Percentiles rank a stretch among this genome's conserved stretches.
phyloP scores from a whole-genome alignment of 2,113 vertebrate genomes.

The Malaclemys terrapin region DNA sequence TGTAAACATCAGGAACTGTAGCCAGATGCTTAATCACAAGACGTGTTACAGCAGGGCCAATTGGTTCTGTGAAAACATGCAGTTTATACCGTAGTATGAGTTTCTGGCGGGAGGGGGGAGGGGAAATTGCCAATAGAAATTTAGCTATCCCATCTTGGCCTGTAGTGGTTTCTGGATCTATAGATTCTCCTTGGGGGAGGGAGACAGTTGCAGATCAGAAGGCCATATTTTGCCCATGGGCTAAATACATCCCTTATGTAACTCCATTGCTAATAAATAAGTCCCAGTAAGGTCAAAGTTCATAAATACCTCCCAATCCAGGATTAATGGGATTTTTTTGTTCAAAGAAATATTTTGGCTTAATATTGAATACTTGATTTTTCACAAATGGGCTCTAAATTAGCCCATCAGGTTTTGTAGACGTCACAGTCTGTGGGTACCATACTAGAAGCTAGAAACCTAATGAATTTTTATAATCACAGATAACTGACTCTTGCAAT shows the following conservation, averaged over 20 bases:
- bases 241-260: not conserved
- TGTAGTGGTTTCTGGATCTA: not conserved
- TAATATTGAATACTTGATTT: not conserved
- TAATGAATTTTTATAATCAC: not conserved
- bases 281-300: not conserved
- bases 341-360: not conserved
- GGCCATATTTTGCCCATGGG: rapidly evolving
- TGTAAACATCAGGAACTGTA: not conserved
- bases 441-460: not conserved
- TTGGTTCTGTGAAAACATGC: not conserved
- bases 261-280: not conserved
- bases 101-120: not conserved
- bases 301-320: not conserved
- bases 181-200: not conserved
- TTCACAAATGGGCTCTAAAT: not conserved
- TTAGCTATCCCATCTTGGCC: not conserved
- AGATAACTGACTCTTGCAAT: not conserved
- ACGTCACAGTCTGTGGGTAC: not conserved
- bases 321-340: not conserved
- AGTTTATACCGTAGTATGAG: not conserved
- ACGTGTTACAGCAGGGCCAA: not conserved
- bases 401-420: not conserved
- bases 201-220: not conserved
- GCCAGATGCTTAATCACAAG: not conserved
- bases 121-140: not conserved